Evolutionary conservation across 2,797 vertebrate species (phyloP).

Genomic region (Microcaecilia unicolor): DNA sequence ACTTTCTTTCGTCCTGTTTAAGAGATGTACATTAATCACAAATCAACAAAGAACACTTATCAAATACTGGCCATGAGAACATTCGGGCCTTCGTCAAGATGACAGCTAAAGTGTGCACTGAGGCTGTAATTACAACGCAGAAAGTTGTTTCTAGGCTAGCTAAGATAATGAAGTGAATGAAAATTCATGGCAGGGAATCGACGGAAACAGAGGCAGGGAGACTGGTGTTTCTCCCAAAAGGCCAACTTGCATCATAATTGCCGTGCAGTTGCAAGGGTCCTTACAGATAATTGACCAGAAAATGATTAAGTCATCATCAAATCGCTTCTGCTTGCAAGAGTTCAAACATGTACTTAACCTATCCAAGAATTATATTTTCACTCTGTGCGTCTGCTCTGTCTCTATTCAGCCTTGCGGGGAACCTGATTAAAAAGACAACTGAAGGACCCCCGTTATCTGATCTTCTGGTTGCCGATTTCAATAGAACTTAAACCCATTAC

Average conservation of each 20-base stretch:
- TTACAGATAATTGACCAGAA: slow-evolving; percentile 98
- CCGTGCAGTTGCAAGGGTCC: slow-evolving; percentile 73
- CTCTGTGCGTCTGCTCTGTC: slow-evolving; percentile 72
- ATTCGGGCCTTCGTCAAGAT: slow-evolving; percentile 65
- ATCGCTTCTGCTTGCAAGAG: slow-evolving; percentile 90
- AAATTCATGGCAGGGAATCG: slow-evolving; percentile 74
- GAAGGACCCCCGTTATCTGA: slow-evolving; percentile 86
- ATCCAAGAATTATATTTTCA: slow-evolving; percentile 94
- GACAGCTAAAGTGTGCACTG: slow-evolving; percentile 67
- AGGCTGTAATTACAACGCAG: slow-evolving; percentile 69
- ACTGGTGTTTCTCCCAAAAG: slow-evolving; percentile 75
- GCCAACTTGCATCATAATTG: slow-evolving; percentile 79
- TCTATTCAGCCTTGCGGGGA: slow-evolving; percentile 75
- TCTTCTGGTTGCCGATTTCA: slow-evolving; percentile 85
- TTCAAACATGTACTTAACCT: slow-evolving; percentile 99
- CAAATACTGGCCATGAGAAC: slow-evolving; percentile 62
- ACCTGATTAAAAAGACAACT: slow-evolving; percentile 77
- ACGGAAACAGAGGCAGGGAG: slow-evolving; percentile 72
- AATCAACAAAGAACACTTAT: slow-evolving; percentile 77
- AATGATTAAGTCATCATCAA: slow-evolving; percentile 99
- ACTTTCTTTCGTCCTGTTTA: slow-evolving; percentile 54
- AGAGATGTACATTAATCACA: slow-evolving; percentile 69
- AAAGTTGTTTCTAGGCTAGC: slow-evolving; percentile 73
- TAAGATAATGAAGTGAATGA: slow-evolving; percentile 75
- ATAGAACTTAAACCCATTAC: slow-evolving; percentile 94